Percentiles rank a stretch among this genome's conserved stretches.
Conservation (phyloP, 2,888 invertebrate species). For the Myathropa florea region DNA sequence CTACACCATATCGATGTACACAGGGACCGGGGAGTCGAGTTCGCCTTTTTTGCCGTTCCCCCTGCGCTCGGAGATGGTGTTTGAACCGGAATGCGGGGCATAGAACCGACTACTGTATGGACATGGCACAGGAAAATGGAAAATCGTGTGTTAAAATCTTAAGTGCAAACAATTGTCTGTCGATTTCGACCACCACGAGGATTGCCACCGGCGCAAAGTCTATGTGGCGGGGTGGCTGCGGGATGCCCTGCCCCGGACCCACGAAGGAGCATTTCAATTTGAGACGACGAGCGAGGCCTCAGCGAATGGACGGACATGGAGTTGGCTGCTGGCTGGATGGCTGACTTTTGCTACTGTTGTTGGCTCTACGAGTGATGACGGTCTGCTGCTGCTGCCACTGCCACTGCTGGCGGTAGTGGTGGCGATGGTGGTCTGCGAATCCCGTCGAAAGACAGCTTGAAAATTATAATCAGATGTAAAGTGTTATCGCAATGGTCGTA, state of each 20-base stretch:
- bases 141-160: conserved; percentile 81
- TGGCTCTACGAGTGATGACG: conserved; percentile 65
- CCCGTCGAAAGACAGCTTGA: conserved; percentile 64
- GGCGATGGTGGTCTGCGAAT: conserved; percentile 58
- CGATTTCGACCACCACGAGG: conserved; percentile 78
- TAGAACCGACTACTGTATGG: conserved; percentile 55
- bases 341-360: conserved; percentile 55
- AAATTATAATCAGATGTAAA: conserved; percentile 71
- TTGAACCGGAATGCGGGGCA: conserved; percentile 60
- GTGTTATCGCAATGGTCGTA: conserved; percentile 69
- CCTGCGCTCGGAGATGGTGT: conserved; percentile 47
- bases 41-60: conserved; percentile 9
- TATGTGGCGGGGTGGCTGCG: conserved; percentile 55
- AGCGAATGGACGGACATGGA: conserved; percentile 50
- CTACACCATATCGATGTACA: conserved; percentile 62
- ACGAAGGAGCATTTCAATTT: conserved; percentile 65
- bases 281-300: conserved; percentile 58
- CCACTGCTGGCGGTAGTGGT: conserved; percentile 49
- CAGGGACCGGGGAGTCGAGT: conserved; percentile 46
- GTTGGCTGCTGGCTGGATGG: not conserved
- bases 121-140: conserved; percentile 69
- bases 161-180: conserved; percentile 81
- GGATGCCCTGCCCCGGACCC: conserved; percentile 18
- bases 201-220: conserved; percentile 75
- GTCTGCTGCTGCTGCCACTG: conserved; percentile 72